A percentile compares a stretch with the other conserved stretches of the same genome.
phyloP scores from a whole-genome alignment of 2,888 invertebrate genomes.

The Prenolepis imparis region DNA sequence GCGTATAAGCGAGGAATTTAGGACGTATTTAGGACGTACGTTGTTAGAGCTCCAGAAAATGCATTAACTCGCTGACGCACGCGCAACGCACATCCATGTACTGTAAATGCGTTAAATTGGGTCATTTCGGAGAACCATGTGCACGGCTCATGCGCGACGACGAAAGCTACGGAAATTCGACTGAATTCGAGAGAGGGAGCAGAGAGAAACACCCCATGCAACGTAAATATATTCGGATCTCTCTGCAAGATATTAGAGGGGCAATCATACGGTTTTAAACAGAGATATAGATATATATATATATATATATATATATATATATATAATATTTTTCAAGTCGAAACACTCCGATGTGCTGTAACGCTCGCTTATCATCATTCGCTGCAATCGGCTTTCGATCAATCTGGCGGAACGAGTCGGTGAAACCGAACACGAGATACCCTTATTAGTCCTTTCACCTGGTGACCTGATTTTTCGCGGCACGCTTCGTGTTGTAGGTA shows the following conservation, averaged over 20 bases:
- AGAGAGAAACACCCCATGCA: neutral
- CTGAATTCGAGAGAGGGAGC: neutral
- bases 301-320: too few relatives aligned
- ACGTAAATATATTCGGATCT: neutral
- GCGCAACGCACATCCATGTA: conserved; percentile 41
- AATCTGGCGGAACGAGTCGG: conserved; percentile 52
- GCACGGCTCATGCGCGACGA: conserved; percentile 37
- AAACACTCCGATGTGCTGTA: neutral
- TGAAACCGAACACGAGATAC: conserved; percentile 53
- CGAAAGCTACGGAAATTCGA: neutral
- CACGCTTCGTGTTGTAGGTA: conserved; percentile 12
- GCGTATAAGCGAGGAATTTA: neutral
- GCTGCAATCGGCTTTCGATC: conserved; percentile 4
- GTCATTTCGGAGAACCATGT: conserved; percentile 38
- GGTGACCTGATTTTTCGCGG: conserved; percentile 58
- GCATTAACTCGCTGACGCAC: conserved; percentile 49
- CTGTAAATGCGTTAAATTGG: conserved; percentile 47
- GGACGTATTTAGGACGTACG: conserved; percentile 39
- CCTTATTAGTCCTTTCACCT: conserved; percentile 61
- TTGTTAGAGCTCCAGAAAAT: conserved; percentile 44
- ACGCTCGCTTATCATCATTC: conserved; percentile 22
- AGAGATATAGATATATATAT: too few relatives aligned
- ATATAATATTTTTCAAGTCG: neutral
- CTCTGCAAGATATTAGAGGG: neutral
- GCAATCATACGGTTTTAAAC: neutral